phyloP scores from a whole-genome alignment of 2,888 invertebrate species.

The Tenthredo livida region DNA sequence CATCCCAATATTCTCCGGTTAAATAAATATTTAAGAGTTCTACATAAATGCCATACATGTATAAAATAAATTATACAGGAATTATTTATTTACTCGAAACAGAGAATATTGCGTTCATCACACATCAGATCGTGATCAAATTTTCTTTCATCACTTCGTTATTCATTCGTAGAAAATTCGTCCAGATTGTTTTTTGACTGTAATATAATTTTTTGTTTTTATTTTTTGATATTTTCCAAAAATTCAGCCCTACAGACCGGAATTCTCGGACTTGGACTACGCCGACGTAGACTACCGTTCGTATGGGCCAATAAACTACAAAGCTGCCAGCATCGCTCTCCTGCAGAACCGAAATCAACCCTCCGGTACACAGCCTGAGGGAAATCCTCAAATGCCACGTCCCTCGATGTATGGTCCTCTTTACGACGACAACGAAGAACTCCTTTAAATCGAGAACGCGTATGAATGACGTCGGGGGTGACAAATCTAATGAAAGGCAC shows the following conservation, averaged over 20 bases:
- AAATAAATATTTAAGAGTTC: neutral
- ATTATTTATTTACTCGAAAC: neutral
- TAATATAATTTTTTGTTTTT: slow-evolving; percentile 26
- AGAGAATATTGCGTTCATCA: neutral
- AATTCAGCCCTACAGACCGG: slow-evolving; percentile 88
- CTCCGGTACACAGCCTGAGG: neutral
- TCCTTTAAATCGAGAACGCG: slow-evolving; percentile 65
- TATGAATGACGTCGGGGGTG: neutral
- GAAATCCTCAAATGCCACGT: slow-evolving; percentile 61
- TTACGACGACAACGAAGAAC: slow-evolving; percentile 75
- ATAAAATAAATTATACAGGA: neutral
- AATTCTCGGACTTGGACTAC: slow-evolving; percentile 90
- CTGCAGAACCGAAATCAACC: slow-evolving; percentile 69
- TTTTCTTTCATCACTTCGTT: neutral
- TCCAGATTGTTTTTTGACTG: neutral
- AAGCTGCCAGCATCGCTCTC: slow-evolving; percentile 87
- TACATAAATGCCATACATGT: neutral
- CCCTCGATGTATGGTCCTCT: slow-evolving; percentile 75
- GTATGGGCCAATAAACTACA: slow-evolving; percentile 95
- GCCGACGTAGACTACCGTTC: slow-evolving; percentile 94
- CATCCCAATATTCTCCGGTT: neutral
- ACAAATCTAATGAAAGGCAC: neutral
- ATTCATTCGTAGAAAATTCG: neutral
- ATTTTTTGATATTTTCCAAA: slow-evolving; percentile 65
- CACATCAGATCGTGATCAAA: neutral